Evolutionary conservation across 1,140 invertebrate species (phyloP).

Genomic region (Eumeta japonica): DNA sequence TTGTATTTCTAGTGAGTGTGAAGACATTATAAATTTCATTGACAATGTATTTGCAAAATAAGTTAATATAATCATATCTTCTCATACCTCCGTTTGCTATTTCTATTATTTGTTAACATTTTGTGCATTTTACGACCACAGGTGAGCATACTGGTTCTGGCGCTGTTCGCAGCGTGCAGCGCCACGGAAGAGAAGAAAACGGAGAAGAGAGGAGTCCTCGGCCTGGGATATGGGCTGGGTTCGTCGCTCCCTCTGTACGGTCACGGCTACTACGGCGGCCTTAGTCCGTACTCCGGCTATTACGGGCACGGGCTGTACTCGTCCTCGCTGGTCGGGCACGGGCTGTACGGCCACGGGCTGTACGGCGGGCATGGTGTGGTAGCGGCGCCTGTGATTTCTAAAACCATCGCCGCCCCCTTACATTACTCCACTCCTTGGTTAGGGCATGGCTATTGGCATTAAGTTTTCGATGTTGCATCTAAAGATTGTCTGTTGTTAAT

Average conservation of each 20-base stretch:
- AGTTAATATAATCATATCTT: no score
- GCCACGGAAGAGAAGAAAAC: conserved; percentile 45
- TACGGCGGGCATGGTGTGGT: conserved; percentile 7
- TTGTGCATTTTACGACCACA: no score
- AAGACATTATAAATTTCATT: no score
- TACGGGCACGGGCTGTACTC: conserved; percentile 20
- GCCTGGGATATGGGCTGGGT: conserved; percentile 33
- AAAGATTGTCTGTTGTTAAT: no score
- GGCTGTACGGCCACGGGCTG: conserved; percentile 8
- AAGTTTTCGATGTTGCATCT: no score
- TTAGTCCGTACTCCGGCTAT: conserved; percentile 22
- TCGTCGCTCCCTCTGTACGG: conserved; percentile 6
- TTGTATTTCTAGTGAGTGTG: no score
- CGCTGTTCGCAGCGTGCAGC: conserved; percentile 26
- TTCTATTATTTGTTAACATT: no score
- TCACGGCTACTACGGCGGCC: conserved; percentile 11
- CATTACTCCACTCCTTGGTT: no score
- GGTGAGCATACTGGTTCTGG: no score
- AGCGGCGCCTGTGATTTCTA: neutral
- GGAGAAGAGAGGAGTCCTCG: conserved; percentile 43
- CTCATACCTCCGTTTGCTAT: no score
- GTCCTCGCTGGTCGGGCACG: conserved; percentile 11
- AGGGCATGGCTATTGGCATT: no score
- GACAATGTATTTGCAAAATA: no score
- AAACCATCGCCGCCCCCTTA: neutral